Evolutionary conservation across 2,888 invertebrate genomes (phyloP), one percentile per base, ranked within the genome.

Genomic region (Unio pictorum): DNA sequence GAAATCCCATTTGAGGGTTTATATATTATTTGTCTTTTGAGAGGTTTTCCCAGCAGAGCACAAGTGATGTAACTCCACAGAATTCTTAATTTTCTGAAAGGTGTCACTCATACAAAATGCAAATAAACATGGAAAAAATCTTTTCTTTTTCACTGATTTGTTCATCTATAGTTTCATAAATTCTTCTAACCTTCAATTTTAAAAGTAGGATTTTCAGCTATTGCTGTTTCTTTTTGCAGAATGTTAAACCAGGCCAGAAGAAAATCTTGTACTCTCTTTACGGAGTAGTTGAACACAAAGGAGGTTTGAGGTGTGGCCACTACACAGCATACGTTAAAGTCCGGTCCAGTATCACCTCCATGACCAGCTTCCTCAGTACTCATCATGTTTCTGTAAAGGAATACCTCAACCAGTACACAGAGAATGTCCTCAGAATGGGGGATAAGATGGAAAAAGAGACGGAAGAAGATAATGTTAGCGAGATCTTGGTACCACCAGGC

Each of bases 241-340:
- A 88, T 56, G 82, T 90, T 58, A 80, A 82, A 59, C 77, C 83
- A 59, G 93, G 93, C 17, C 94, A 94, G 86, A 92, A 91, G 80
- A 92, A 93, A 86, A 91, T 97, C 58, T 90, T 95, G 54, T 99
- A 99, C 89, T 94, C 96, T 0, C 91, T 99, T 67, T 99, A 97
- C 85, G 99, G 97, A 0, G 94, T 99, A 0, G 98, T 99, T 4
- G 97, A 96, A 87, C 99, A 99, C 88, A 94, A 95, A 67, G 99
- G 99, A 0, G 94, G 95, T 5, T 93, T 98, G 89, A 94, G 95
- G 86, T 95, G 96, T 57, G 95, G 95, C 45, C 95, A 95, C 88
- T 99, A 99, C 88, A 95, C 97, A 1, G 97, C 98, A 8, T 99
- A 96, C 87, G 96, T 99, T 3, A 97, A 97, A 91, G 95, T 95